phyloP scores from a whole-genome alignment of 2,113 vertebrate genomes.

The Proterorhinus semilunaris region DNA sequence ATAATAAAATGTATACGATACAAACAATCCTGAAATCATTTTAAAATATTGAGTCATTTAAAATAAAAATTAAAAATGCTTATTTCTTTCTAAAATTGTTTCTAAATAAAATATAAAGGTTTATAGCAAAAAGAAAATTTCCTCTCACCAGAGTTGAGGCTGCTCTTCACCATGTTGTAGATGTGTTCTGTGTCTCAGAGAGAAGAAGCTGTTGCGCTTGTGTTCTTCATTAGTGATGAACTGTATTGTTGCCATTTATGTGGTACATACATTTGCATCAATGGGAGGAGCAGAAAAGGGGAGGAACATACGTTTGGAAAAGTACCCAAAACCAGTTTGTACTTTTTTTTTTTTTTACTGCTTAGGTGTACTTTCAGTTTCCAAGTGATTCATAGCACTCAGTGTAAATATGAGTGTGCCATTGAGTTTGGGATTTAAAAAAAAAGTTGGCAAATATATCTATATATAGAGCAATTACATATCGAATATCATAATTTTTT shows the following conservation, averaged over 20 bases:
- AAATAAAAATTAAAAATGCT: neutral
- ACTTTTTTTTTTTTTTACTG: no score
- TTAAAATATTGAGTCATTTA: neutral
- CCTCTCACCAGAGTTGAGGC: conserved; percentile 43
- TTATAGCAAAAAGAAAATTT: neutral
- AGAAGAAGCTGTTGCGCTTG: conserved; percentile 2
- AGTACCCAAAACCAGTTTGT: conserved; percentile 9
- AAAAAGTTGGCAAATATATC: no score
- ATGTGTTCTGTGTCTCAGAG: neutral
- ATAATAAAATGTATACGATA: no score
- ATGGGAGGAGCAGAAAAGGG: conserved; percentile 18
- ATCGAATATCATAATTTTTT: no score
- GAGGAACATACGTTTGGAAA: conserved; percentile 46
- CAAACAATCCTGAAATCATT: neutral
- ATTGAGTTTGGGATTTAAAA: no score
- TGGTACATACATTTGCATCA: conserved; percentile 24
- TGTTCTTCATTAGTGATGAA: neutral
- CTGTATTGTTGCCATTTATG: neutral
- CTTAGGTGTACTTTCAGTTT: no score
- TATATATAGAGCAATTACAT: no score
- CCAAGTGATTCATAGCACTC: no score
- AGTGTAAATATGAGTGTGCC: no score
- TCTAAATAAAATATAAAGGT: neutral
- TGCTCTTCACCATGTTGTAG: neutral
- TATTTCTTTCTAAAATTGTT: neutral